These are phyloP conservation scores for Pelosia muscerda DNA, from an alignment of 2,888 invertebrate species.

Conservation along the genomic window DNA sequence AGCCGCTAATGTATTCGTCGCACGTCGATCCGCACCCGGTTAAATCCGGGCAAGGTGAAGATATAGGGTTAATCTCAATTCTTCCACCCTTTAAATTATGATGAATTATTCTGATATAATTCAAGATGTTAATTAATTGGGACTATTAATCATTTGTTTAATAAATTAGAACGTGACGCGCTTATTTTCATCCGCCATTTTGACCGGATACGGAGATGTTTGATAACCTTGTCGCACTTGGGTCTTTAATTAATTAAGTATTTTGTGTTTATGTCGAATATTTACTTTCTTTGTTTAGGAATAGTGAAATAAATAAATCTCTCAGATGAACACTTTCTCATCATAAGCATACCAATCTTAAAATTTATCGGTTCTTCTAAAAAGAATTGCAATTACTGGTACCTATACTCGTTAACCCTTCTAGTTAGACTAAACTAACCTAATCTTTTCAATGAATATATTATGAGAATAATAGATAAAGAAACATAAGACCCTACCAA, in stretches of 20 bases:
- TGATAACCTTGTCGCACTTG: slow-evolving; percentile 41
- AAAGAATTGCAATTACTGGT: no score
- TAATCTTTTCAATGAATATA: no score
- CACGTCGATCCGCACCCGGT: slow-evolving; percentile 79
- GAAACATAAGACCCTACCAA: no score
- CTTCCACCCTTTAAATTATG: slow-evolving; percentile 77
- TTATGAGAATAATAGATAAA: no score
- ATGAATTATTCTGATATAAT: slow-evolving; percentile 64
- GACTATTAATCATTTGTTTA: slow-evolving; percentile 47
- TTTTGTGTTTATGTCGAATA: background rate
- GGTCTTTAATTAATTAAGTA: slow-evolving; percentile 20
- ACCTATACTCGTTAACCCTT: no score
- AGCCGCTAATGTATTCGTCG: slow-evolving; percentile 77
- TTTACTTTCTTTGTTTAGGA: slow-evolving; percentile 3
- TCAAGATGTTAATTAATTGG: slow-evolving; percentile 55
- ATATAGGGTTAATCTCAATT: slow-evolving; percentile 83
- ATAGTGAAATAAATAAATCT: slow-evolving; percentile 5
- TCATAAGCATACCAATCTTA: no score
- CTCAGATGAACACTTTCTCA: no score
- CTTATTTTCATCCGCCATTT: slow-evolving; percentile 34
- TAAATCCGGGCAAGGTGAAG: slow-evolving; percentile 82
- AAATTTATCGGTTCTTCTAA: no score
- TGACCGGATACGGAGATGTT: slow-evolving; percentile 25
- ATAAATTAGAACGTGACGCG: slow-evolving; percentile 43
- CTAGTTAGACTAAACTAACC: no score